Evolutionary conservation across 1,140 invertebrate genomes (phyloP).

Genomic region (Drosophila suzukii): DNA sequence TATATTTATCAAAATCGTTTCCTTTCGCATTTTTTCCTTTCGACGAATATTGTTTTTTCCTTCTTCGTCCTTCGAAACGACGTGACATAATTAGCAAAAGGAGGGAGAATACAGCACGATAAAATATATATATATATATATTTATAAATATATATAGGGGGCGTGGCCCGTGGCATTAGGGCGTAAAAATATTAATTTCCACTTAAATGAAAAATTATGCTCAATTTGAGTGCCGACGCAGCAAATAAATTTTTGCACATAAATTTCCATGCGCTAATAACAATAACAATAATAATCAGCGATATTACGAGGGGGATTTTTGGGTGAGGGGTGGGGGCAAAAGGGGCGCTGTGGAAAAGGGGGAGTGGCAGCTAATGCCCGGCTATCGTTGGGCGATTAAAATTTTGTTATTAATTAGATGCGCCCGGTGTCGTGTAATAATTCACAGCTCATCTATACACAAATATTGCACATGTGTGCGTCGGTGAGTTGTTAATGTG

Average conservation of each 20-base stretch:
- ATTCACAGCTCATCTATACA: slow-evolving; percentile 54
- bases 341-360: background rate
- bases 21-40: slow-evolving; percentile 14
- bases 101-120: no score
- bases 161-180: slow-evolving; percentile 40
- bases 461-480: slow-evolving; percentile 14
- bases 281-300: slow-evolving; percentile 81
- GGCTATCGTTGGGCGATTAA: slow-evolving; percentile 74
- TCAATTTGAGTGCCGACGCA: slow-evolving; percentile 66
- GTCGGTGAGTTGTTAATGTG: slow-evolving; percentile 64
- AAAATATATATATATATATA: background rate
- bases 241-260: slow-evolving; percentile 73
- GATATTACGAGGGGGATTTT: slow-evolving; percentile 30
- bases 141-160: background rate
- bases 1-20: slow-evolving; percentile 40
- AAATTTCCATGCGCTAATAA: slow-evolving; percentile 74
- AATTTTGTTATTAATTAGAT: slow-evolving; percentile 80
- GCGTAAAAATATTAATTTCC: slow-evolving; percentile 80
- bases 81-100: slow-evolving; percentile 73
- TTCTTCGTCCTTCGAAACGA: slow-evolving; percentile 17
- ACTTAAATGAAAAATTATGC: slow-evolving; percentile 83
- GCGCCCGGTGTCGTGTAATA: slow-evolving; percentile 57
- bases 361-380: slow-evolving; percentile 32
- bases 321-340: background rate
- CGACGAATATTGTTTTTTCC: slow-evolving; percentile 27